Percentiles rank a stretch among this genome's conserved stretches.
Conservation (phyloP, 2,797 vertebrate genomes). For the Sparidentex hasta region DNA sequence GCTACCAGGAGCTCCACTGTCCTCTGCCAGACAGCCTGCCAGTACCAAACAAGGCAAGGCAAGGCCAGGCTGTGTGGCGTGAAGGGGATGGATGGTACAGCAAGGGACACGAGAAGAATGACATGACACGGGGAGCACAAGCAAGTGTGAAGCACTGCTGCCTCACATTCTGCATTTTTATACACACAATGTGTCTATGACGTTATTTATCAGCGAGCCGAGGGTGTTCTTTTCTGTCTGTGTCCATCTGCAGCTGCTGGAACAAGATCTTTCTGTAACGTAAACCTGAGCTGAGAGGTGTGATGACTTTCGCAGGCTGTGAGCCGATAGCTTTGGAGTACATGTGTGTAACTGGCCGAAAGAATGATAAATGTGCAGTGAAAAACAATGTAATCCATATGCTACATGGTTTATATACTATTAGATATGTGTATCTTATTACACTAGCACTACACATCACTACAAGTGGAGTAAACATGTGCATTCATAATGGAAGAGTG, state of each 20-base stretch:
- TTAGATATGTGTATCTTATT: conserved; percentile 1
- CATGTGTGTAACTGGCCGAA: conserved; percentile 27
- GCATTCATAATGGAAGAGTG: conserved; percentile 17
- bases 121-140: conserved; percentile 37
- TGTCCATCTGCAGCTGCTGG: conserved; percentile 70
- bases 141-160: conserved; percentile 15
- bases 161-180: background rate
- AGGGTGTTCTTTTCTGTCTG: conserved; percentile 35
- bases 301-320: conserved; percentile 71
- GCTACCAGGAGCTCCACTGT: conserved; percentile 71
- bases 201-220: background rate
- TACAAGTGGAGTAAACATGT: conserved; percentile 14
- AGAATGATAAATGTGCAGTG: conserved; percentile 25
- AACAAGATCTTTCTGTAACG: conserved; percentile 70
- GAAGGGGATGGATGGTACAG: conserved; percentile 53
- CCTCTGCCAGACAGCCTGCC: conserved; percentile 74
- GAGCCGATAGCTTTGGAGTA: conserved; percentile 58
- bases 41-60: conserved; percentile 89
- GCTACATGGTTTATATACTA: background rate
- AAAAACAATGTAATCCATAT: conserved; percentile 41
- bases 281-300: conserved; percentile 76
- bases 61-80: conserved; percentile 62
- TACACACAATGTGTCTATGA: background rate
- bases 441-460: background rate
- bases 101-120: conserved; percentile 45